A percentile compares a stretch with the other conserved stretches of the same genome.
Conservation (phyloP, 2,113 vertebrate species). For the Dicerorhinus sumatrensis region DNA sequence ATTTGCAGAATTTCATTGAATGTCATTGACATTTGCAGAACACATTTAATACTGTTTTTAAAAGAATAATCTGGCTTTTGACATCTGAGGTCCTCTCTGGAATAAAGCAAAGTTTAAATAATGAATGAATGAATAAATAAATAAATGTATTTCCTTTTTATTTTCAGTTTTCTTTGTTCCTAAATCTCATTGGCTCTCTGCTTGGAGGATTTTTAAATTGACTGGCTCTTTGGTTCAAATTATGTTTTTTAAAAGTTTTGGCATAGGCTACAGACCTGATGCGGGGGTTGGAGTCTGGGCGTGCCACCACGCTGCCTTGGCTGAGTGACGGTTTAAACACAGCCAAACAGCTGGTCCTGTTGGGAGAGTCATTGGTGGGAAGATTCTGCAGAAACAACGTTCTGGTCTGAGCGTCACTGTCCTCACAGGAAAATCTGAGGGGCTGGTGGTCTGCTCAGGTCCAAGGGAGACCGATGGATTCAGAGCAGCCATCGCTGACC, state of each 20-base stretch:
- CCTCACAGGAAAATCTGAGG: background rate
- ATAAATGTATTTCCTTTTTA: background rate
- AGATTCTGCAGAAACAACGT: conserved; percentile 51
- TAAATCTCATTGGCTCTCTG: conserved; percentile 75
- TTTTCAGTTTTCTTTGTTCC: conserved; percentile 61
- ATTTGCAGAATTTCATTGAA: background rate
- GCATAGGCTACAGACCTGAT: background rate
- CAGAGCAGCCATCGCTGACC: background rate
- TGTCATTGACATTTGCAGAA: background rate
- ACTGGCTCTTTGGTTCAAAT: conserved; percentile 78
- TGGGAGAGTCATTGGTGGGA: background rate
- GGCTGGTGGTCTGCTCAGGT: background rate
- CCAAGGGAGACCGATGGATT: background rate
- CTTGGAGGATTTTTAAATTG: conserved; percentile 71
- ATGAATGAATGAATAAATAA: background rate
- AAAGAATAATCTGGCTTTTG: background rate
- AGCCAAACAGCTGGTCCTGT: conserved; percentile 71
- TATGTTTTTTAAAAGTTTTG: conserved; percentile 64
- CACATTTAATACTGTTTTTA: background rate
- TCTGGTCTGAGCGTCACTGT: background rate
- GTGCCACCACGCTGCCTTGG: conserved; percentile 69
- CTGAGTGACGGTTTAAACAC: conserved; percentile 62
- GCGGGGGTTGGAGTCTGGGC: conserved; percentile 64
- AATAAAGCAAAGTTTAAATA: conserved; percentile 23
- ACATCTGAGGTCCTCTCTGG: background rate